phyloP scores from a whole-genome alignment of 2,888 invertebrate species.

The Eretmocerus hayati region DNA sequence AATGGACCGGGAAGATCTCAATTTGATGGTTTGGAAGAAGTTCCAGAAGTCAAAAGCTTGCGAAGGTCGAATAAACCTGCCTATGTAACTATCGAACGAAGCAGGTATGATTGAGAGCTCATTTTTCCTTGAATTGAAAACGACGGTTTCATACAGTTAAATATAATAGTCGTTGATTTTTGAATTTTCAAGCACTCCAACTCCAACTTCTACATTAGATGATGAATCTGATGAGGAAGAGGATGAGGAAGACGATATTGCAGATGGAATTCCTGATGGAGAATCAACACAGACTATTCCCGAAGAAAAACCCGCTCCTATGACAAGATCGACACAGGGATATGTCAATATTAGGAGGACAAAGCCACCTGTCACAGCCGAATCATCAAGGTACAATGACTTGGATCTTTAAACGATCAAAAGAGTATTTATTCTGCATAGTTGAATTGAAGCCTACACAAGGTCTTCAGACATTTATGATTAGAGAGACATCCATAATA shows the following conservation, averaged over 20 bases:
- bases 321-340: constrained; percentile 35
- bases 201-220: constrained; percentile 19
- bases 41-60: constrained; percentile 43
- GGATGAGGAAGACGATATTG: constrained; percentile 34
- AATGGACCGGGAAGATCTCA: constrained; percentile 56
- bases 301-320: constrained; percentile 27
- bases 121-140: neutral
- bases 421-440: no score
- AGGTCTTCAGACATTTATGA: no score
- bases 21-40: constrained; percentile 44
- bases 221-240: constrained; percentile 43
- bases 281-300: constrained; percentile 32
- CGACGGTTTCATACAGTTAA: neutral
- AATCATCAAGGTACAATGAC: constrained; percentile 31
- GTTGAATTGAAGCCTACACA: no score
- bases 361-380: constrained; percentile 33
- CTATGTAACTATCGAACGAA: constrained; percentile 66
- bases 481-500: no score
- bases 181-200: constrained; percentile 17
- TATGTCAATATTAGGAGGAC: constrained; percentile 41
- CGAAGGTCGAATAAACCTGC: constrained; percentile 53
- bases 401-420: no score
- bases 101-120: constrained; percentile 46
- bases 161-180: neutral
- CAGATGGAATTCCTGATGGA: constrained; percentile 45